These are phyloP conservation scores for Amphipoea oculea DNA, from an alignment of 2,888 invertebrate species.

Conservation along the genomic window DNA sequence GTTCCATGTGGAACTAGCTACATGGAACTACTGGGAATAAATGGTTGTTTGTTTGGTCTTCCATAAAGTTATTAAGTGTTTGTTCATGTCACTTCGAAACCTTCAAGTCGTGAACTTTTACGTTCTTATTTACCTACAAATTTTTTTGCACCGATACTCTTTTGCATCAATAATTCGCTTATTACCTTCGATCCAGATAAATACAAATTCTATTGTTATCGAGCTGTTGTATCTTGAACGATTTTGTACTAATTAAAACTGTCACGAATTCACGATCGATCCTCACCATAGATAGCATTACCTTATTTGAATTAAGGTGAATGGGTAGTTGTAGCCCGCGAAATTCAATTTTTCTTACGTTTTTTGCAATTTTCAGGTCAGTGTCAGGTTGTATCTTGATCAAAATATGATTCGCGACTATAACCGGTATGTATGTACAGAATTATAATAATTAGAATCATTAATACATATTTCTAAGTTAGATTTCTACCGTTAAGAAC, in stretches of 20 bases:
- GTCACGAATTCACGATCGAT: slow-evolving; percentile 18
- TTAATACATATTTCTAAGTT: too few species aligned
- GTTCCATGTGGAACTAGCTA: too few species aligned
- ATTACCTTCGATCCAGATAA: slow-evolving; percentile 29
- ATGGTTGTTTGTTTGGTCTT: neutral
- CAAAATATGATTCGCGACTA: too few species aligned
- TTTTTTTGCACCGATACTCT: neutral
- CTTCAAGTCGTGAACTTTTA: slow-evolving; percentile 8
- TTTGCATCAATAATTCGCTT: slow-evolving; percentile 17
- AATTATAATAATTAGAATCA: too few species aligned
- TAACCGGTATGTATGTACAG: too few species aligned
- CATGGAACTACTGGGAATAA: too few species aligned
- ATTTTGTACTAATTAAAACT: neutral
- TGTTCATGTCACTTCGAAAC: neutral
- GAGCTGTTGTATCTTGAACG: slow-evolving; percentile 1
- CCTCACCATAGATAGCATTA: neutral
- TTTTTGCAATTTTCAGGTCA: too few species aligned
- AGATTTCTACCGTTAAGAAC: too few species aligned
- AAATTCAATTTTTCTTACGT: too few species aligned
- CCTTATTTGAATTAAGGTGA: neutral
- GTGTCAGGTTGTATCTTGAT: too few species aligned
- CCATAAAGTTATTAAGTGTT: too few species aligned
- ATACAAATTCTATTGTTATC: slow-evolving; percentile 40
- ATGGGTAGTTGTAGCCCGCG: too few species aligned
- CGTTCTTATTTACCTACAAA: neutral